A percentile compares a stretch with the other conserved stretches of the same genome.
Evolutionary conservation across 2,888 invertebrate genomes (phyloP).

Genomic region (Nymphalis urticae): DNA sequence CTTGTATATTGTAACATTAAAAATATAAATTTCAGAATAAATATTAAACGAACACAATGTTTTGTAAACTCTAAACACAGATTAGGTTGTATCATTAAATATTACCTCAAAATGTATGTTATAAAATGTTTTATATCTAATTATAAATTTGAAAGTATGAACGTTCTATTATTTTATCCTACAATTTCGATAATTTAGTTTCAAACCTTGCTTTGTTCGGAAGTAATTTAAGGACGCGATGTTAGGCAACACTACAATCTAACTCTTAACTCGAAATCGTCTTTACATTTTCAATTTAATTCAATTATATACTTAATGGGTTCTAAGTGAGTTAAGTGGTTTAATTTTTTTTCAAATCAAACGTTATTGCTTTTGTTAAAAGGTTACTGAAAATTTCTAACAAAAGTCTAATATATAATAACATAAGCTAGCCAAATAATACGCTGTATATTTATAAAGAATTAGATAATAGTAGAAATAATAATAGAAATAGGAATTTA

Average conservation of each 20-base stretch:
- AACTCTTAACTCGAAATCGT: not conserved
- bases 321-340: not conserved
- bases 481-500: too few species aligned
- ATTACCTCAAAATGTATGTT: too few species aligned
- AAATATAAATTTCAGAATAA: not conserved
- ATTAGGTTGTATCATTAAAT: too few species aligned
- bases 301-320: not conserved
- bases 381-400: too few species aligned
- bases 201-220: not conserved
- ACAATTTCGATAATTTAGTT: not conserved
- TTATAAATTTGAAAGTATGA: too few species aligned
- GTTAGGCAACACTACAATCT: not conserved
- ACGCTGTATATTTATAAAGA: too few species aligned
- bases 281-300: not conserved
- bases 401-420: too few species aligned
- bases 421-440: too few species aligned
- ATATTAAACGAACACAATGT: too few species aligned
- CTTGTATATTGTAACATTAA: not conserved
- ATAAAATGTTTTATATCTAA: too few species aligned
- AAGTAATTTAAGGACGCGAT: not conserved
- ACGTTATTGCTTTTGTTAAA: not conserved
- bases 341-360: not conserved
- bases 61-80: too few species aligned
- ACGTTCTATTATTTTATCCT: not conserved
- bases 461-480: too few species aligned